Percentiles rank a stretch among this genome's conserved stretches.
Evolutionary conservation across 2,888 invertebrate genomes (phyloP).

Genomic region (Chaetoderma sp.): DNA sequence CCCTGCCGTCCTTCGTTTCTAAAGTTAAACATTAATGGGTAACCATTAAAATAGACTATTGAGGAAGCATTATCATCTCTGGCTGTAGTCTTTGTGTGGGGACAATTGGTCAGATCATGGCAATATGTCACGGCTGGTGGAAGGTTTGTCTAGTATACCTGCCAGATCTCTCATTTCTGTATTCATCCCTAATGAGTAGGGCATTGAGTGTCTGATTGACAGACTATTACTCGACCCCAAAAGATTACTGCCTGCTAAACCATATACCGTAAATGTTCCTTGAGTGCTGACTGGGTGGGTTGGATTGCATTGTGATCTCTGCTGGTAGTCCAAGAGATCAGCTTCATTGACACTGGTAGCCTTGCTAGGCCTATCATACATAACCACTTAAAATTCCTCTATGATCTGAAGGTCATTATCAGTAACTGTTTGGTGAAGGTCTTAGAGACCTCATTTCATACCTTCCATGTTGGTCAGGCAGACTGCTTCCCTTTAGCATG

Average conservation of each 20-base stretch:
- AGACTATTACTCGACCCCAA: conserved; percentile 9
- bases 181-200: conserved; percentile 18
- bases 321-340: conserved; percentile 29
- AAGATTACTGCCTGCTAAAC: conserved; percentile 23
- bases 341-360: conserved; percentile 23
- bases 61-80: no score
- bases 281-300: no score
- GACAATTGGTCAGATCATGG: conserved; percentile 28
- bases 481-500: conserved; percentile 12
- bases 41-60: no score
- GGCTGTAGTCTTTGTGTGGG: conserved; percentile 14
- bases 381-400: no score
- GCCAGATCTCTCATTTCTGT: conserved; percentile 11
- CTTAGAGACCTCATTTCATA: no score
- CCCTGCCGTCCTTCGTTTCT: no score
- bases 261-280: no score
- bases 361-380: conserved; percentile 35
- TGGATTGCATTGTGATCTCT: no score
- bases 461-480: no score
- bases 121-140: conserved; percentile 13
- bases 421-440: conserved; percentile 8
- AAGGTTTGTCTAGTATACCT: conserved; percentile 9
- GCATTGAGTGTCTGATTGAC: not conserved
- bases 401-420: no score
- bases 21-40: no score